These are phyloP conservation scores for Mythimna impura DNA, from an alignment of 2,888 invertebrate genomes.

Conservation along the genomic window DNA sequence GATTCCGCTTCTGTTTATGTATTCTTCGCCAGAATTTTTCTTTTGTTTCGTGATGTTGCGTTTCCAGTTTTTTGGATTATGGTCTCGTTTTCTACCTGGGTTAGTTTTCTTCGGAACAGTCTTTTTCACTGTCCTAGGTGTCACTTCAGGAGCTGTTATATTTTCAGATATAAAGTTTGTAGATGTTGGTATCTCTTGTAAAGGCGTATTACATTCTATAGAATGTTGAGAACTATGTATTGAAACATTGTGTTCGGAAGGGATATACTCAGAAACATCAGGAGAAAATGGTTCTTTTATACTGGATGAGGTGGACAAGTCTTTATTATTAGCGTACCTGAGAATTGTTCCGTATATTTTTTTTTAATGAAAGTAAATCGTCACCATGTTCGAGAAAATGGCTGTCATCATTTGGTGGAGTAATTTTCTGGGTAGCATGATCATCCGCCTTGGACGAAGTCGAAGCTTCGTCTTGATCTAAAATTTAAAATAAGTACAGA, in stretches of 20 bases:
- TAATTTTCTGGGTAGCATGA: slow-evolving; percentile 10
- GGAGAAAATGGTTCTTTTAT: slow-evolving; percentile 17
- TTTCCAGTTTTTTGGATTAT: slow-evolving; percentile 14
- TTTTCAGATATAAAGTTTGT: slow-evolving; percentile 18
- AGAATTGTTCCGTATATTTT: background rate
- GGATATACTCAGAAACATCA: slow-evolving; percentile 14
- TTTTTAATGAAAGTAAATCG: background rate
- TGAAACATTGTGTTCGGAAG: slow-evolving; percentile 17
- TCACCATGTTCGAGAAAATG: slow-evolving; percentile 8
- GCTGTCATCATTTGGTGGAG: slow-evolving; percentile 10
- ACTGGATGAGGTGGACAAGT: slow-evolving; percentile 15
- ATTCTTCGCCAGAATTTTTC: slow-evolving; percentile 13
- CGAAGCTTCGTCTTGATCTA: background rate
- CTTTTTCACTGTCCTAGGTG: too few species aligned
- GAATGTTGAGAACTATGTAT: slow-evolving; percentile 15
- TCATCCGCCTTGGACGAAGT: slow-evolving; percentile 5
- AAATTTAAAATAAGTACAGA: slow-evolving; percentile 5
- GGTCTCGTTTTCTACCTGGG: slow-evolving; percentile 2
- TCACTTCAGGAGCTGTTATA: slow-evolving; percentile 12
- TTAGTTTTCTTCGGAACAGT: too few species aligned
- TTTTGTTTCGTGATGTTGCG: slow-evolving; percentile 15
- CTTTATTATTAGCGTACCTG: slow-evolving; percentile 7
- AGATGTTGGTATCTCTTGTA: slow-evolving; percentile 14
- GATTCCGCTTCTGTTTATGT: slow-evolving; percentile 16
- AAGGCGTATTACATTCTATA: slow-evolving; percentile 14